phyloP scores from a whole-genome alignment of 1,140 invertebrate species.

The Apocrypta bakeri region DNA sequence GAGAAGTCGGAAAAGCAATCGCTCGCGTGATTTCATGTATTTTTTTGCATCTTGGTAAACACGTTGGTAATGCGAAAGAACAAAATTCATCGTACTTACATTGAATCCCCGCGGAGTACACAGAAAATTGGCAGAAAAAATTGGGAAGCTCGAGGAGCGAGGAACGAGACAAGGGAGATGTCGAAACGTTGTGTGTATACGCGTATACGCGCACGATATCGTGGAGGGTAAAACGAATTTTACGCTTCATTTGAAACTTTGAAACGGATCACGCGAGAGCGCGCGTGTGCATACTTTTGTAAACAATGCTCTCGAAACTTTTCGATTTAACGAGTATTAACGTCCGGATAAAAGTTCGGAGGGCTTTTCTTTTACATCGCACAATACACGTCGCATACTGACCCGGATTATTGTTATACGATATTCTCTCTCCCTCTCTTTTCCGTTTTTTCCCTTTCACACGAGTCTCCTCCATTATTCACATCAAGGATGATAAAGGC shows the following conservation, averaged over 20 bases:
- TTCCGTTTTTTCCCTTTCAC: no score
- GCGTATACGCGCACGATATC: neutral
- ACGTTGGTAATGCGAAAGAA: no score
- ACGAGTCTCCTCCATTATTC: no score
- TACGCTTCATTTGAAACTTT: conserved; percentile 50
- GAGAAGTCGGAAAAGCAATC: neutral
- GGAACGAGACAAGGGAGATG: no score
- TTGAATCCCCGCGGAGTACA: neutral
- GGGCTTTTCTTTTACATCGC: neutral
- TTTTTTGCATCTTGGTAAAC: no score
- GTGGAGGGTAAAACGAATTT: conserved; percentile 36
- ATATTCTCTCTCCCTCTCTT: no score
- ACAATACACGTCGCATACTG: neutral
- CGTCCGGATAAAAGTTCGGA: conserved; percentile 27
- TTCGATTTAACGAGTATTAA: conserved; percentile 51
- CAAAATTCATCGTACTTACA: no score
- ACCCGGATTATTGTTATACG: neutral
- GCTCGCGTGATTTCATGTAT: neutral
- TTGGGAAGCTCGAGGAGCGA: neutral
- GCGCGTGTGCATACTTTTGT: conserved; percentile 12
- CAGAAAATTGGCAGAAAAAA: neutral
- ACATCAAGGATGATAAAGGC: no score
- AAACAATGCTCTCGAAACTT: conserved; percentile 46
- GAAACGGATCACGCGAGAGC: conserved; percentile 15
- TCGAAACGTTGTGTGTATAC: no score